Percentiles rank a stretch among this genome's conserved stretches.
Conservation (phyloP, 1,140 invertebrate species). For the Helicoverpa zea region DNA sequence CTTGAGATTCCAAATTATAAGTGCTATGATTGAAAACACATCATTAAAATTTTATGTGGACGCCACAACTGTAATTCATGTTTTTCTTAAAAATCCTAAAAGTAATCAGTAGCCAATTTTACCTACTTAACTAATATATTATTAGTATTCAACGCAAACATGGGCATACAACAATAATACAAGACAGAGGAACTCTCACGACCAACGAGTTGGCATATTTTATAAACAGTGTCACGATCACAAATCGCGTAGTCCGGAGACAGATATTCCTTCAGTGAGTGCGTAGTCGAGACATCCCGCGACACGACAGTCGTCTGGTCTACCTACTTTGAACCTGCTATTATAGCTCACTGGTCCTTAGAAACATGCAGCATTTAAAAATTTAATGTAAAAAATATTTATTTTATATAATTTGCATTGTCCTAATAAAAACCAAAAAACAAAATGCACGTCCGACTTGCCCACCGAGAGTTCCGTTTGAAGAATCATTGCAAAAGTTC, state of each 20-base stretch:
- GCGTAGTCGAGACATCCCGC: not conserved
- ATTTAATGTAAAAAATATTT: too few species aligned
- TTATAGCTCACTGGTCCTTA: too few species aligned
- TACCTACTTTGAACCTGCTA: not conserved
- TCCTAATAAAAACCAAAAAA: too few species aligned
- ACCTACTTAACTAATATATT: not conserved
- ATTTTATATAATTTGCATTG: too few species aligned
- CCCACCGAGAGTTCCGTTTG: too few species aligned
- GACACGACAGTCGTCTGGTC: not conserved
- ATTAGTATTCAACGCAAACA: conserved; percentile 19
- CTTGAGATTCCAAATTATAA: too few species aligned
- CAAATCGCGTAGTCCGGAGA: conserved; percentile 5
- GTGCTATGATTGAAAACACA: too few species aligned
- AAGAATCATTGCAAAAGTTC: too few species aligned
- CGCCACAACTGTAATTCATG: too few species aligned
- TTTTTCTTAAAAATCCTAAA: not conserved
- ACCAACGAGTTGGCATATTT: conserved; percentile 39
- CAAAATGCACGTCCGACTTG: too few species aligned
- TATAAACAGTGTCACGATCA: conserved; percentile 55
- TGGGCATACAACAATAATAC: conserved; percentile 8
- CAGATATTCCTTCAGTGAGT: not conserved
- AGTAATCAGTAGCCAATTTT: not conserved
- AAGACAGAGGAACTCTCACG: conserved; percentile 44
- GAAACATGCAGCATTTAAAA: too few species aligned
- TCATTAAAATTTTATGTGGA: too few species aligned